Base-by-base conservation (phyloP, 2,888 invertebrate species). In the Agapostemon virescens region DNA sequence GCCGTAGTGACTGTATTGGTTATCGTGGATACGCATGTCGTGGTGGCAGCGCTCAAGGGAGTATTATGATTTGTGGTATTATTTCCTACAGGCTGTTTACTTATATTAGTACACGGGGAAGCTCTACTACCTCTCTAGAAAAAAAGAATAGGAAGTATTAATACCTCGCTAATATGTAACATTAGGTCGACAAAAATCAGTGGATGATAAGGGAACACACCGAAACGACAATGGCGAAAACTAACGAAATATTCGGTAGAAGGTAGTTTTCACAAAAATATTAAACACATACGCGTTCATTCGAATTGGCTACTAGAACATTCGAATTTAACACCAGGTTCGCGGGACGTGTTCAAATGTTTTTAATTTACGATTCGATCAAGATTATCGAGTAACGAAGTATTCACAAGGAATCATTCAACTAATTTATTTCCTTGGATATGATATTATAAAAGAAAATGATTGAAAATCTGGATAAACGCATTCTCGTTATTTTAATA, bases 1-100 rank as follows among this genome's bases (percentile, higher is more conserved):
- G 93, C 92, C 63, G 93, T 93, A 81, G 93, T 93, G 80, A 93
- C 92, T 79, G 93, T 93, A 78, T 92, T 93, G 61, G 93, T 93
- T 88, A 93, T 93, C 78, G 93, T 91, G 63, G 93, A 92, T 9
- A 92, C 92, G 76, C 92, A 92, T 74, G 92, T 92, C 77, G 92
- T 92, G 68, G 92, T 92, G 61, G 91, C 91, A 63, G 92, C 92
- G 72, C 91, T 92, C 63, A 92, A 81, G 72, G 92, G 92, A 79
- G 92, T 92, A 84, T 88, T 88, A 82, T 88, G 88, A 82, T 85
- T 88, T 68, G 87, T 79, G 66, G 87, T 86, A 76, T 86, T 90
- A 84, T 85, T 91, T 79, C 89, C 88, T 87, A 91, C 88, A 77
- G 89, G 88, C 83, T 91, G 90, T 84, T 92, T 92, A 74, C 85